A percentile compares a stretch with the other conserved stretches of the same genome.
These are phyloP conservation scores for Crematogaster levior DNA, from an alignment of 2,888 invertebrate species.

Conservation along the genomic window DNA sequence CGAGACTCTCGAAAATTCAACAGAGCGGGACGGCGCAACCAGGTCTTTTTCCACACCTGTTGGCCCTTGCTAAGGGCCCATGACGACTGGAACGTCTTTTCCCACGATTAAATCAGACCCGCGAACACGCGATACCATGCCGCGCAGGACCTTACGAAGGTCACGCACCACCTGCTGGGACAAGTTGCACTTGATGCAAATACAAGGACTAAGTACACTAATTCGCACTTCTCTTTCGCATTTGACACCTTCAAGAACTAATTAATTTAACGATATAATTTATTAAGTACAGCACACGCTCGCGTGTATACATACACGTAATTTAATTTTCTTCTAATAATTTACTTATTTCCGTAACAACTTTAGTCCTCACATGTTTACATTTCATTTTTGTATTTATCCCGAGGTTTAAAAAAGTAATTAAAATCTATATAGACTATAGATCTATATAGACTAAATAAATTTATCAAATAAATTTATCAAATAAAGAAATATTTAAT, in stretches of 20 bases:
- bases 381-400: background rate
- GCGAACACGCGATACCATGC: constrained; percentile 73
- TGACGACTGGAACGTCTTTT: constrained; percentile 71
- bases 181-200: constrained; percentile 19
- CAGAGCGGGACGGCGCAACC: constrained; percentile 74
- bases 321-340: background rate
- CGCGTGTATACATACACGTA: too few species aligned
- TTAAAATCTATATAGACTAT: background rate
- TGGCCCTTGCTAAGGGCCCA: constrained; percentile 56
- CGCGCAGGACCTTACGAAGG: constrained; percentile 77
- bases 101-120: constrained; percentile 82
- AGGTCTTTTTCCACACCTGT: constrained; percentile 79
- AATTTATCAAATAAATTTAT: constrained; percentile 1
- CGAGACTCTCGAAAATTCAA: constrained; percentile 71
- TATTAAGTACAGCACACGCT: background rate
- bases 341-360: background rate
- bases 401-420: background rate
- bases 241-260: background rate
- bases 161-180: constrained; percentile 77
- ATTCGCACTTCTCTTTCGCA: background rate
- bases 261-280: background rate
- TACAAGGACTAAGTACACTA: background rate
- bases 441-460: too few species aligned
- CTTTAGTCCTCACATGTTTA: background rate
- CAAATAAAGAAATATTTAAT: background rate